A percentile compares a stretch with the other conserved stretches of the same genome.
These are phyloP conservation scores for Cheilosia scutellata DNA, from an alignment of 2,888 invertebrate genomes.

Conservation along the genomic window DNA sequence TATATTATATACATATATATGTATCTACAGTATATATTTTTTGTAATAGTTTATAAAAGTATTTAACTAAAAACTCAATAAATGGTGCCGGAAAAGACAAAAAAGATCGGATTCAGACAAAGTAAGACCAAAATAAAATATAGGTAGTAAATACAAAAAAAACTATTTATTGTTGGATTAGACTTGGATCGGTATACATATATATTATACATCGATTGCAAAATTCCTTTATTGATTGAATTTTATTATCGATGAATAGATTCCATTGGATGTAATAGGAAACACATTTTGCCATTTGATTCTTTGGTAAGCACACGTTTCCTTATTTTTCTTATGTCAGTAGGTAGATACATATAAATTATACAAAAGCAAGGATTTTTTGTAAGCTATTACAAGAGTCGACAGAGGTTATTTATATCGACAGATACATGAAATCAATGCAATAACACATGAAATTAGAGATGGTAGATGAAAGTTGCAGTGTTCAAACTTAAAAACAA, in stretches of 20 bases:
- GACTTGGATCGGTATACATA: conserved; percentile 30
- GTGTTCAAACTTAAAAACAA: conserved; percentile 13
- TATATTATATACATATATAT: conserved; percentile 10
- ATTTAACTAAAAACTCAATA: conserved; percentile 30
- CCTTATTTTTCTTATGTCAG: conserved; percentile 37
- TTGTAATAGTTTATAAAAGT: conserved; percentile 28
- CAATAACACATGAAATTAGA: conserved; percentile 38
- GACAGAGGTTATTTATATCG: conserved; percentile 33
- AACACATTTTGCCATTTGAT: conserved; percentile 74
- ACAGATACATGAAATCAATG: conserved; percentile 41
- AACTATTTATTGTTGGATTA: conserved; percentile 23
- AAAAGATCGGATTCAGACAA: conserved; percentile 71
- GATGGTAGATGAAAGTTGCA: conserved; percentile 21
- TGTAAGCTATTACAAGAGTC: conserved; percentile 50
- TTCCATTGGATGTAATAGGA: conserved; percentile 75
- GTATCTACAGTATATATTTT: conserved; percentile 50
- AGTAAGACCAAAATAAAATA: conserved; percentile 41
- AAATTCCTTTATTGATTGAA: conserved; percentile 58
- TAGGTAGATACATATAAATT: conserved; percentile 46
- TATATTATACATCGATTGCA: conserved; percentile 65
- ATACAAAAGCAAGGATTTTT: conserved; percentile 49
- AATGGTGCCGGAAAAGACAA: conserved; percentile 31
- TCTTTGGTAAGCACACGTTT: conserved; percentile 65
- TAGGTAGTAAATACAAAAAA: conserved; percentile 13
- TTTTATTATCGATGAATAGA: conserved; percentile 69